Evolutionary conservation across 2,797 vertebrate species (phyloP), one percentile per base, ranked within the genome.

Genomic region (Acanthornis magna): DNA sequence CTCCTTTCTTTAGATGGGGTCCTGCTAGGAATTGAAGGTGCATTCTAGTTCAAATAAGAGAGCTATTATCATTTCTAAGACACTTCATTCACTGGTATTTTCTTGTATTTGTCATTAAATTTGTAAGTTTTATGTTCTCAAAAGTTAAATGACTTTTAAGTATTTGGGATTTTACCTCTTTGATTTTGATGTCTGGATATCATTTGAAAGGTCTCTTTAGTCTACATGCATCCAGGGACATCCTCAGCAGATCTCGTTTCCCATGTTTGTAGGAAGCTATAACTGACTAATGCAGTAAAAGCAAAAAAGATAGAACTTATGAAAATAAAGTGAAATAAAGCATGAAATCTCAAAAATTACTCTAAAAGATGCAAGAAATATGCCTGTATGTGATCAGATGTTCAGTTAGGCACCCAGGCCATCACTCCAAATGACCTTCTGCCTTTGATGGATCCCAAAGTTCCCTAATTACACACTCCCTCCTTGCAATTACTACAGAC

Each of bases 401-500:
- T 82, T 93, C 81, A 94, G 32, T 51, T 32, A 83, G 50, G 62
- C 74, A 81, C 30, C n/a, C 68, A 84, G 87, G 29, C 53, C 94
- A 91, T 74, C 82, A 91, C 67, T 88, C 38, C 54, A 89, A 74
- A 90, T 45, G 91, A 93, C 89, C 79, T 82, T 74, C 68, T 84
- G 76, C 72, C 80, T 96, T 89, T 94, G 92, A 95, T 38, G 3
- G 91, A 89, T 91, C 85, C 58, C 55, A 78, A 91, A 81, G 73
- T 93, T 91, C 67, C 85, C 82, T 90, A 96, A 95, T 94, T 94
- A 94, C 32, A 86, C 55, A 51, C 73, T 92, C 55, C 23, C 20
- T 92, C 73, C 50, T 60, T 29, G 45, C 92, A 96, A 96, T 94
- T 95, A 92, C 74, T 83, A 83, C n/a, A 92, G 76, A 78, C 83